A percentile compares a stretch with the other conserved stretches of the same genome.
These are phyloP conservation scores for Fopius arisanus DNA, from an alignment of 1,140 invertebrate genomes.

Conservation along the genomic window DNA sequence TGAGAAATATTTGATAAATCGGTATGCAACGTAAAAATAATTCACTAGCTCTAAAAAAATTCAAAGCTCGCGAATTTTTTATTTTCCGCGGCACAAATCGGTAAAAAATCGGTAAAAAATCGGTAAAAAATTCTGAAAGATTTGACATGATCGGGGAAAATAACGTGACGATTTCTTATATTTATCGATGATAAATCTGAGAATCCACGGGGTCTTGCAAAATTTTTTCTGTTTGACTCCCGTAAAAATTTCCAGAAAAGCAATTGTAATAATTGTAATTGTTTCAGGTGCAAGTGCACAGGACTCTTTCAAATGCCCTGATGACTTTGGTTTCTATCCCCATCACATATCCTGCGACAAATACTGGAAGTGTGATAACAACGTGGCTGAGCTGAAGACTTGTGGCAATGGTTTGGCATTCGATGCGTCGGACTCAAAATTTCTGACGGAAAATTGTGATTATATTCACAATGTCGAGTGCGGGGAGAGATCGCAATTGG, in stretches of 20 bases:
- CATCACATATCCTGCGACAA: conserved; percentile 91
- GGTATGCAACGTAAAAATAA: no score
- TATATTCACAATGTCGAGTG: conserved; percentile 96
- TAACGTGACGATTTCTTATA: no score
- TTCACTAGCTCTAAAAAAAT: not conserved
- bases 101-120: no score
- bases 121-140: no score
- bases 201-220: no score
- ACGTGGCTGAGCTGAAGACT: conserved; percentile 86
- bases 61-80: not conserved
- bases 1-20: no score
- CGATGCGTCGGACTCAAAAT: conserved; percentile 87
- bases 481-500: conserved; percentile 84
- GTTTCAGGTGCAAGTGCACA: conserved; percentile 72
- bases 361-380: conserved; percentile 95
- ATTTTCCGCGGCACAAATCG: no score
- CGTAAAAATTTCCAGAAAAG: not conserved
- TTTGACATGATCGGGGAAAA: no score
- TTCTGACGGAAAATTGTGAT: conserved; percentile 92
- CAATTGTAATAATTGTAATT: not conserved
- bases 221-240: no score
- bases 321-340: conserved; percentile 94
- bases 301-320: conserved; percentile 90
- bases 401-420: conserved; percentile 95
- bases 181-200: no score